Evolutionary conservation across 1,140 invertebrate species (phyloP).

Genomic region (Propsilocerus akamusi): DNA sequence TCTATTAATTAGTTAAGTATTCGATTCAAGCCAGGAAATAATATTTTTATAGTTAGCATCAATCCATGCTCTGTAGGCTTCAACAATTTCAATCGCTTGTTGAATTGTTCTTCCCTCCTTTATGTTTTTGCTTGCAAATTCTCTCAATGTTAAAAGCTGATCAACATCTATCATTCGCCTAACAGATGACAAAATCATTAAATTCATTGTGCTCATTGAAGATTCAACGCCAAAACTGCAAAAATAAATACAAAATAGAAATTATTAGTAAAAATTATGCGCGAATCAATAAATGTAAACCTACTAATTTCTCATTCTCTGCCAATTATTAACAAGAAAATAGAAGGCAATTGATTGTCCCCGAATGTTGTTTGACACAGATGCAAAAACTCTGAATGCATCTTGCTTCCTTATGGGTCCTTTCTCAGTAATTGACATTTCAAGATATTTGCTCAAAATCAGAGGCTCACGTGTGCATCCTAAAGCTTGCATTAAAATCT

Average conservation of each 20-base stretch:
- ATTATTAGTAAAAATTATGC: conserved; percentile 1
- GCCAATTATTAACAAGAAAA: conserved; percentile 55
- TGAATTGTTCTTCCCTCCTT: conserved; percentile 47
- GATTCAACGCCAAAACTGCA: conserved; percentile 43
- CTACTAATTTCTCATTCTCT: conserved; percentile 48
- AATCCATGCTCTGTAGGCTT: too few relatives aligned
- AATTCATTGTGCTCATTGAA: conserved; percentile 44
- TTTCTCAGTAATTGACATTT: conserved; percentile 44
- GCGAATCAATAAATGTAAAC: conserved; percentile 14
- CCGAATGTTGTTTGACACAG: conserved; percentile 46
- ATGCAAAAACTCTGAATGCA: conserved; percentile 45
- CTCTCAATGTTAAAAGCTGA: conserved; percentile 53
- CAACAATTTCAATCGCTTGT: conserved; percentile 57
- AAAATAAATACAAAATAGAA: conserved; percentile 1
- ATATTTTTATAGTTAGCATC: too few relatives aligned
- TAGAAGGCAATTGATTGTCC: conserved; percentile 56
- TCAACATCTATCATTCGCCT: conserved; percentile 48
- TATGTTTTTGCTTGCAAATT: conserved; percentile 36
- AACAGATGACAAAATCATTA: conserved; percentile 53
- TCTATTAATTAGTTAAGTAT: too few relatives aligned
- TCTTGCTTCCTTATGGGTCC: conserved; percentile 68
- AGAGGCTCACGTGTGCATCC: conserved; percentile 60
- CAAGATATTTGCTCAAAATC: conserved; percentile 54
- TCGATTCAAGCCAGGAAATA: too few relatives aligned
- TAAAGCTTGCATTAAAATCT: conserved; percentile 49